Conservation (phyloP, 2,797 vertebrate species). For the Masticophis lateralis region DNA sequence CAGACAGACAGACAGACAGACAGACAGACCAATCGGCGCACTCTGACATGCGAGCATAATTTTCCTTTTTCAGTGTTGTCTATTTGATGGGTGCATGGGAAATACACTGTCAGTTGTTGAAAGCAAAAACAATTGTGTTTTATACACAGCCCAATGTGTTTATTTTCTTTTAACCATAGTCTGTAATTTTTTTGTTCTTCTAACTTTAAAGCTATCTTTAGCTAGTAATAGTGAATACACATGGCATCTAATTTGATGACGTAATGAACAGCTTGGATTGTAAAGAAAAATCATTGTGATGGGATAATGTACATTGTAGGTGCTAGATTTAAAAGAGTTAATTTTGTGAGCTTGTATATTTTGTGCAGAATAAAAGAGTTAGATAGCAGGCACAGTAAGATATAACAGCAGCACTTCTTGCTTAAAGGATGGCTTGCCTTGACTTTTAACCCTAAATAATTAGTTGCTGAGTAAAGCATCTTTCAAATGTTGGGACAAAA, state of each 20-base stretch:
- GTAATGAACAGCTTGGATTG: background rate
- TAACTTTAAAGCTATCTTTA: background rate
- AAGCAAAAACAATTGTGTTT: background rate
- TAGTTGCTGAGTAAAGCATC: slow-evolving; percentile 80
- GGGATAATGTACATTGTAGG: background rate
- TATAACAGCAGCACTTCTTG: slow-evolving; percentile 69
- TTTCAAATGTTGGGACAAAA: slow-evolving; percentile 75
- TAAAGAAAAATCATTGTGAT: background rate
- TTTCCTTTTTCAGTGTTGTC: background rate
- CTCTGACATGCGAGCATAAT: background rate
- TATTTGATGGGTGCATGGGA: background rate
- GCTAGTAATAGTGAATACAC: background rate
- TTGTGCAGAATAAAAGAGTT: background rate
- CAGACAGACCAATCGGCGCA: background rate
- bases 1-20: background rate
- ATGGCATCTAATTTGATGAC: background rate
- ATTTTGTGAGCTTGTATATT: background rate
- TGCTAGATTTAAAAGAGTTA: slow-evolving; percentile 19
- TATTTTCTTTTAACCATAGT: background rate
- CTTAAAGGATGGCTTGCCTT: slow-evolving; percentile 62
- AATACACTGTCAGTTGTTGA: background rate
- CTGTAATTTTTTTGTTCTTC: background rate
- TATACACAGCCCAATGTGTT: background rate
- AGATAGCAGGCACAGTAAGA: slow-evolving; percentile 72
- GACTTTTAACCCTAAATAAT: slow-evolving; percentile 74